Base-by-base conservation (phyloP, 2,888 invertebrate genomes). In the Pardosa pseudoannulata region DNA sequence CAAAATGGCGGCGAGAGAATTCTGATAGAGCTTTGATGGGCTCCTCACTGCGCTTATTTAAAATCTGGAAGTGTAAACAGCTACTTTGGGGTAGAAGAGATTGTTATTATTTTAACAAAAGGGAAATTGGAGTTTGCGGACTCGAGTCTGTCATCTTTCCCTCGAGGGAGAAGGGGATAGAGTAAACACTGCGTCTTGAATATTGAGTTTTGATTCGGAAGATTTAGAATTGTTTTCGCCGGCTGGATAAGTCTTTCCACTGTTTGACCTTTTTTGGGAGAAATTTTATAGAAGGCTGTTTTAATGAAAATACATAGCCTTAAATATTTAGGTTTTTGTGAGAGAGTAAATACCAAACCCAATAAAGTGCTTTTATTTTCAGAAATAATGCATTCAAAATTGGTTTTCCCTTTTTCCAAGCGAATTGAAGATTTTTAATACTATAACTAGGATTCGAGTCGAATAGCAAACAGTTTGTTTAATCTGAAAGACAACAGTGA, bases 31-130 rank as follows among this genome's bases (percentile, higher is more conserved):
- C 67, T 82, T 82, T 82, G 81, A 82, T 82, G 81, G n/a, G 75
- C 28, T 46, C 56, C 68, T 46, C 19, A 32, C 71, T 28, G 32
- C 46, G 75, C 75, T 75, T 82, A 82, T 82, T 82, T 82, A 74
- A 82, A 75, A 82, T 82, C 81, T 68, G 75, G 56, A 56, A 75
- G 70, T 68, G 75, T 75, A 82, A 82, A 82, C 81, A 75, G 31
- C 29, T 31, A 31, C 65, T 65, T 31, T 31, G 65, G 56, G 27
- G 19, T 50, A 29, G 29, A 11, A n/a, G 74, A 74, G 27, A 36
- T 50, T 23, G 46, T 79, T 82, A 82, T 82, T 82, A 75, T 82
- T 82, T 82, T 82, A 82, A 82, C 81, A 75, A 82, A 74, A 39
- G 28, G 39, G 70, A 62, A 82, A 75, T 67, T 81, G 73, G 27